Evolutionary conservation across 2,113 vertebrate genomes (phyloP), one percentile per base, ranked within the genome.

Genomic region (Plotosus lineatus): DNA sequence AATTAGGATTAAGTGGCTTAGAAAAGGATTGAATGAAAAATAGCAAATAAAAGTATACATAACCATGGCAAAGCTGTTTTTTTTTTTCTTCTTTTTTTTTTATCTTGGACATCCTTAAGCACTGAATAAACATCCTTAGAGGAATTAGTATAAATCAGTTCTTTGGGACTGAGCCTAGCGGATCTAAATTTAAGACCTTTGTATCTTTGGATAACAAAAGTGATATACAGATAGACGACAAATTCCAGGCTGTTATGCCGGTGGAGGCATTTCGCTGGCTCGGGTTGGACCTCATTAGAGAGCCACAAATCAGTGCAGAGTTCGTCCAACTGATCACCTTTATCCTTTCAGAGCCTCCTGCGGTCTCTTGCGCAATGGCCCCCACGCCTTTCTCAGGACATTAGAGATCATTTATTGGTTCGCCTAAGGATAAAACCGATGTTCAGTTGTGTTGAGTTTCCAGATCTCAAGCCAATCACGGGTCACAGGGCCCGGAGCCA

Each of bases 251-350:
- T 72, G 21, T 44, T 26, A 26, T 21, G 44, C 46, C 21, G 44
- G 69, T 72, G 28, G 44, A 51, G 46, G n/a, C 15, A 50, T 72
- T 72, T 72, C 33, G 28, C 68, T 72, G 68, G 68, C 68, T 50
- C 33, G 26, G 1, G n/a, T 53, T 55, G 48, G 0, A 21, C n/a
- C 33, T 55, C 23, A 7, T n/a, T 33, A 9, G 42, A 48, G 42
- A 8, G 15, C 17, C 38, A 38, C 48, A 74, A 53, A 53, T 53
- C 48, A 51, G 15, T 73, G 17, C 46, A 73, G 36, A 46, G 14
- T 53, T 73, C 33, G 50, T 53, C 19, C 19, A 1, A 36, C 3
- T 21, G 9, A 53, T 55, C 72, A 33, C 4, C 44, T 19, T 19
- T 31, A 71, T 46, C 42, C 42, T 28, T 28, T 71, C 11, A 69